A percentile compares a stretch with the other conserved stretches of the same genome.
Conservation (phyloP, 2,113 vertebrate species). For the Bucco capensis region DNA sequence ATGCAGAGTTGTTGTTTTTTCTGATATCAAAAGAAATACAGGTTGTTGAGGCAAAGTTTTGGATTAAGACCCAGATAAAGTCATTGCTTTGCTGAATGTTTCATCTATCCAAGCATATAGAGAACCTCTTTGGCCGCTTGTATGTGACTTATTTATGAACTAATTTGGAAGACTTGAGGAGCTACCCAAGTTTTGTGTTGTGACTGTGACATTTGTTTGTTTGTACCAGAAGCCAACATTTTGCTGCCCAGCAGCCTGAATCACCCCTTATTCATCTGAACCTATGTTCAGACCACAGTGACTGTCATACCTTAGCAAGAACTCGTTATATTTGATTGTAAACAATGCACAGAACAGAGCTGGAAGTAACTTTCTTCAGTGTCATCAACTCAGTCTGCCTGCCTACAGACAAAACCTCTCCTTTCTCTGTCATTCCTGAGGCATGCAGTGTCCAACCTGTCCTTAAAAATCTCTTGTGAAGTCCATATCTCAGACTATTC, state of each 20-base stretch:
- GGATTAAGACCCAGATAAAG: neutral
- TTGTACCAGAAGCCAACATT: neutral
- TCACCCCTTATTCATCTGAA: neutral
- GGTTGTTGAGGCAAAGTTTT: neutral
- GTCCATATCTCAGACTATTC: neutral
- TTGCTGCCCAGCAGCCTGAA: neutral
- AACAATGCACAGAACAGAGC: neutral
- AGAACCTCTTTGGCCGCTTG: neutral
- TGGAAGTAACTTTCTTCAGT: neutral
- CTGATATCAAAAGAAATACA: neutral
- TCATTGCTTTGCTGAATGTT: neutral
- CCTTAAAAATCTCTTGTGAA: neutral
- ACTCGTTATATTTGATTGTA: neutral
- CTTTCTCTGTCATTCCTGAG: neutral
- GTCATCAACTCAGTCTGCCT: neutral
- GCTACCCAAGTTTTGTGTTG: neutral
- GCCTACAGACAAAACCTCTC: constrained; percentile 16
- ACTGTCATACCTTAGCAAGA: neutral
- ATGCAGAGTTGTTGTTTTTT: neutral
- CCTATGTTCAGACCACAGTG: neutral
- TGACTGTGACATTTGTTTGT: neutral
- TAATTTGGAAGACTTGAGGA: neutral
- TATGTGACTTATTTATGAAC: neutral
- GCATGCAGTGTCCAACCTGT: neutral
- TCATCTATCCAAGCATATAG: neutral